Percentiles rank a stretch among this genome's conserved stretches.
These are phyloP conservation scores for Pristionchus mayeri DNA, from an alignment of 2,888 invertebrate species.

Conservation along the genomic window DNA sequence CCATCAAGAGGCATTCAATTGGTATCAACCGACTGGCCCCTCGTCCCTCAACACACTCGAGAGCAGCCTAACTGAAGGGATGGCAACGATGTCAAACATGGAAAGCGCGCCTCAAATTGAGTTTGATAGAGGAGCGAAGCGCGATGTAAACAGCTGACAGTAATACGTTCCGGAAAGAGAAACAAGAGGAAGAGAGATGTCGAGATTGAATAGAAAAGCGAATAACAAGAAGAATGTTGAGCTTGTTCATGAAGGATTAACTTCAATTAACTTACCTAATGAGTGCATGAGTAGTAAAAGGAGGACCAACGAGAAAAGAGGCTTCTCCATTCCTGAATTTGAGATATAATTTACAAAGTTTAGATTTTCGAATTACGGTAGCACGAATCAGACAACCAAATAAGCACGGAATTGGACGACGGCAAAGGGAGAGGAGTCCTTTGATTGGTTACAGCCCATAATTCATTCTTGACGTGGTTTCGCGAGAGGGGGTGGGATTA, in stretches of 20 bases:
- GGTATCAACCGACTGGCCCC: conserved; percentile 11
- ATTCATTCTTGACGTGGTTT: conserved; percentile 43
- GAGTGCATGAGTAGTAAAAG: conserved; percentile 33
- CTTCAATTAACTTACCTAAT: conserved; percentile 41
- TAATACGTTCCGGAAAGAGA: background rate
- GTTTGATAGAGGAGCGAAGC: background rate
- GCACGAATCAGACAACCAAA: background rate
- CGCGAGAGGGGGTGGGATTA: conserved; percentile 26
- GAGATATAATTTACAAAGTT: background rate
- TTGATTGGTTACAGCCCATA: conserved; percentile 34
- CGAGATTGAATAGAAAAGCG: background rate
- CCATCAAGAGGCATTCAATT: conserved; percentile 39
- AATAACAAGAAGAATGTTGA: too few relatives aligned
- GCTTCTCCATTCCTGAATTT: background rate
- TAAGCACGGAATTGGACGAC: background rate
- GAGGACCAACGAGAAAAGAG: background rate
- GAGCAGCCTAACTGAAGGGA: conserved; percentile 6
- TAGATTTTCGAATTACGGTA: background rate
- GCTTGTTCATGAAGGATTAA: too few relatives aligned
- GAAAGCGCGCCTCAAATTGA: background rate
- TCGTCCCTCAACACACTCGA: background rate
- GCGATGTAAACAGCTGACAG: background rate
- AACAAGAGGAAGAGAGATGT: background rate
- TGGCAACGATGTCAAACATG: background rate
- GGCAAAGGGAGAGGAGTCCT: background rate